Percentiles rank a stretch among this genome's conserved stretches.
Evolutionary conservation across 2,113 vertebrate species (phyloP).

Genomic region (Spizaetus ornatus): DNA sequence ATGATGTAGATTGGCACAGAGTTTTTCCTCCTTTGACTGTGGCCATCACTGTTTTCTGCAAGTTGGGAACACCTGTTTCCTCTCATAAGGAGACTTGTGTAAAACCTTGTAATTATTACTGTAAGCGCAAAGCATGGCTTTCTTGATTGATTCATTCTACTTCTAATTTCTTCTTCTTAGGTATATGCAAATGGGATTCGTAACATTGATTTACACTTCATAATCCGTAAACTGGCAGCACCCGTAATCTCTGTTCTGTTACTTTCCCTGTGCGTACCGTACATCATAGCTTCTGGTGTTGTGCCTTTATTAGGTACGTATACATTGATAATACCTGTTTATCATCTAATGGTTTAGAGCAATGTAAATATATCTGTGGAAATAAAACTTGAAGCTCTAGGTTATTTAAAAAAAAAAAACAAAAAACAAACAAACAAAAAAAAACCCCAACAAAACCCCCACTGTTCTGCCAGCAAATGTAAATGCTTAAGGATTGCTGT

Average conservation of each 20-base stretch:
- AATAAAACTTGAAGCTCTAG: neutral
- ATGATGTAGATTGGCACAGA: neutral
- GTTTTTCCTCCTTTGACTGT: neutral
- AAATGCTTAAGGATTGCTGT: neutral
- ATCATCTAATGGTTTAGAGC: neutral
- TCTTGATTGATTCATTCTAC: neutral
- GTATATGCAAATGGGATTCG: slow-evolving; percentile 98
- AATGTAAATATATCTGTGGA: neutral
- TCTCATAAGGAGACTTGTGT: neutral
- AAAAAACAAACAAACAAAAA: too few relatives aligned
- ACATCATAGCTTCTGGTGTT: slow-evolving; percentile 89
- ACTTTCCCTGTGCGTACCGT: slow-evolving; percentile 92
- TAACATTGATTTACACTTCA: slow-evolving; percentile 98
- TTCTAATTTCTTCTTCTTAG: slow-evolving; percentile 55
- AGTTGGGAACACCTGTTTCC: neutral
- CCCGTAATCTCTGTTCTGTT: slow-evolving; percentile 94
- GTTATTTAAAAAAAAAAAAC: neutral
- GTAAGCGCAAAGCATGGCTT: neutral
- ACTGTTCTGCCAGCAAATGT: neutral
- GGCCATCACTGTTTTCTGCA: neutral
- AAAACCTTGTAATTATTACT: neutral
- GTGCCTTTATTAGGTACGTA: slow-evolving; percentile 89
- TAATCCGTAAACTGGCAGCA: slow-evolving; percentile 91
- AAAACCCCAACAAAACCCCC: fast-evolving
- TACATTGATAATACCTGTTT: neutral